Conservation (phyloP, 2,888 invertebrate species). For the Parnassius apollo region DNA sequence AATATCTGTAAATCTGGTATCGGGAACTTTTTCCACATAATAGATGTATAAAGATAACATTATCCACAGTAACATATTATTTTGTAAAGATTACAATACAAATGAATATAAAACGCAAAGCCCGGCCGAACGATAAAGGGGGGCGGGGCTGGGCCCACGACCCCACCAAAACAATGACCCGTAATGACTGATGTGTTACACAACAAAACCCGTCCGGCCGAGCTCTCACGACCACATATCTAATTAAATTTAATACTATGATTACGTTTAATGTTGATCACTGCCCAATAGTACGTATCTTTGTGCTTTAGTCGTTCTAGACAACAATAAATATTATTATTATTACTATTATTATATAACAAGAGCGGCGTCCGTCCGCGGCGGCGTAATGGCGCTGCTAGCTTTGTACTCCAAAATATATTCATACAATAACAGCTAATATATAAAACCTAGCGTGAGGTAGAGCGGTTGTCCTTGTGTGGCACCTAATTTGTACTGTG, state of each 20-base stretch:
- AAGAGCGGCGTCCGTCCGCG: conserved; percentile 65
- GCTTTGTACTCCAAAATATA: conserved; percentile 77
- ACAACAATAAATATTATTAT: conserved; percentile 71
- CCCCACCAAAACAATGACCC: conserved; percentile 71
- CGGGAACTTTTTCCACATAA: neutral
- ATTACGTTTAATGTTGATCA: conserved; percentile 81
- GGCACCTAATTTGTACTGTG: conserved; percentile 45
- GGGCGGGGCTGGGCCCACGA: conserved; percentile 57
- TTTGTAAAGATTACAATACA: conserved; percentile 66
- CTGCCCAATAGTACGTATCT: conserved; percentile 81
- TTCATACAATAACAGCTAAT: conserved; percentile 78
- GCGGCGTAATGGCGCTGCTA: conserved; percentile 46
- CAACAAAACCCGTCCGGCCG: conserved; percentile 68
- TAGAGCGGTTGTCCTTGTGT: conserved; percentile 61
- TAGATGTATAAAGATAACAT: conserved; percentile 25
- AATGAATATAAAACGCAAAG: conserved; percentile 60
- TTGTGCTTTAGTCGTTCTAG: conserved; percentile 78
- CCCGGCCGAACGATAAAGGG: conserved; percentile 53
- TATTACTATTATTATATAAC: conserved; percentile 56
- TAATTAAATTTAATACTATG: conserved; percentile 78
- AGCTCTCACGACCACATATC: conserved; percentile 64
- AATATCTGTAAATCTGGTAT: conserved; percentile 9
- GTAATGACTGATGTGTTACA: conserved; percentile 68
- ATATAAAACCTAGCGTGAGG: conserved; percentile 76
- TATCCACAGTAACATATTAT: conserved; percentile 63